Percentiles rank a stretch among this genome's conserved stretches.
Conservation (phyloP, 2,888 invertebrate genomes). For the Exocentrus adspersus region DNA sequence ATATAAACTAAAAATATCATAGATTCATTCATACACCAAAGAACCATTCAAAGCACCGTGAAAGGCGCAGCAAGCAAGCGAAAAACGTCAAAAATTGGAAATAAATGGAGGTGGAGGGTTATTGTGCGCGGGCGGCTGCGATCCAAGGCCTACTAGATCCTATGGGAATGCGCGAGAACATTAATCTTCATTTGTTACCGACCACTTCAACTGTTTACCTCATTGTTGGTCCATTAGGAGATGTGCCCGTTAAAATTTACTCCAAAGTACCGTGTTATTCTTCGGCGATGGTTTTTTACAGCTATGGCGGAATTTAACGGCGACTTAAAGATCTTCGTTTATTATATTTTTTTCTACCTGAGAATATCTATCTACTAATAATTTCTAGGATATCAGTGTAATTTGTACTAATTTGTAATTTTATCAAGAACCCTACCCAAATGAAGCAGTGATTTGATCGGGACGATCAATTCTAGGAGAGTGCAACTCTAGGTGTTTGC, state of each 20-base stretch:
- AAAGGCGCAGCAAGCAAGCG: slow-evolving; percentile 57
- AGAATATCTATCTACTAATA: no score
- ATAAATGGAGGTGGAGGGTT: slow-evolving; percentile 47
- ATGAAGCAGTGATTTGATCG: no score
- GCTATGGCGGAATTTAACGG: slow-evolving; percentile 24
- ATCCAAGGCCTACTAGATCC: slow-evolving; percentile 46
- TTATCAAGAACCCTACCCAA: no score
- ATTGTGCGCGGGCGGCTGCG: slow-evolving; percentile 47
- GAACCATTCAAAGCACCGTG: slow-evolving; percentile 50
- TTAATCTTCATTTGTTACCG: slow-evolving; percentile 64
- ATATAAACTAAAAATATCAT: slow-evolving; percentile 56
- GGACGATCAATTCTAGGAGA: no score
- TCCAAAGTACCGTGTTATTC: slow-evolving; percentile 39
- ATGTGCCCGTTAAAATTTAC: slow-evolving; percentile 49
- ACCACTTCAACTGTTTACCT: slow-evolving; percentile 61
- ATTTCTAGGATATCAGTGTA: no score
- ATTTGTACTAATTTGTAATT: no score
- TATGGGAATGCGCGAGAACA: slow-evolving; percentile 58
- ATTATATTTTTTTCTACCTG: no score
- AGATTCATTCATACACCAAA: slow-evolving; percentile 50
- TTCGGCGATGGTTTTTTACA: slow-evolving; percentile 19
- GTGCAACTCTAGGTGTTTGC: no score
- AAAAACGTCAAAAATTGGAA: slow-evolving; percentile 57
- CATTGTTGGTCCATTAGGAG: slow-evolving; percentile 56
- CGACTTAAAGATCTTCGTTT: slow-evolving; percentile 10